These are phyloP conservation scores for Lathamus discolor DNA, from an alignment of 2,113 vertebrate genomes.

Conservation along the genomic window DNA sequence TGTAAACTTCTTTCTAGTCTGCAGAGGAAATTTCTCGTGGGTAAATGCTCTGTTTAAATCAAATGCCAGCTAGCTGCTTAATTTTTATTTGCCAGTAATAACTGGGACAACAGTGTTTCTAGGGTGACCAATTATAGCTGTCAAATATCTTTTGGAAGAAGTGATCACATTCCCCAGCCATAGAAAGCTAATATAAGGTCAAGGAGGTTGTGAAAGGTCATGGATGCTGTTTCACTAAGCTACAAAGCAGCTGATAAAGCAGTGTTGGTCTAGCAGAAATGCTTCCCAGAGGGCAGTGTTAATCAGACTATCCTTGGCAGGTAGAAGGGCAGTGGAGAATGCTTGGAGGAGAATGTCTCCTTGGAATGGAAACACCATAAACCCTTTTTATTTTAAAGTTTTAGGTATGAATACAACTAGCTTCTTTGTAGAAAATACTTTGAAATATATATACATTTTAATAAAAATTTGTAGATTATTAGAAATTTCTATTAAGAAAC, in stretches of 20 bases:
- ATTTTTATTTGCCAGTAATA: not conserved
- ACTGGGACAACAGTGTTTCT: not conserved
- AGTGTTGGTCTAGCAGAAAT: conserved; percentile 32
- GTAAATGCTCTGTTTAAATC: not conserved
- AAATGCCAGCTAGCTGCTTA: not conserved
- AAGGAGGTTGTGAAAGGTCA: not conserved
- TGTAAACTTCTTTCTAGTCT: not conserved
- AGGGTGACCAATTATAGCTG: not conserved
- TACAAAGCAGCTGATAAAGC: conserved; percentile 58
- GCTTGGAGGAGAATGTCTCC: conserved; percentile 6
- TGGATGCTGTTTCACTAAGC: conserved; percentile 16
- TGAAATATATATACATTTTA: not conserved
- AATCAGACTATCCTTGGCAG: conserved; percentile 44
- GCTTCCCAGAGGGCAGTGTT: conserved; percentile 49
- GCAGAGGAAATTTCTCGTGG: not conserved
- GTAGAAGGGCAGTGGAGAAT: not conserved
- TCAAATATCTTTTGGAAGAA: conserved; percentile 22
- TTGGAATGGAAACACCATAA: conserved; percentile 8
- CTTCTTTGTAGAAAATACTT: not conserved
- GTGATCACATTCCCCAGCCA: not conserved
- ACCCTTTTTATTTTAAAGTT: not conserved
- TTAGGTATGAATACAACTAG: not conserved
- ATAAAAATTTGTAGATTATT: not conserved
- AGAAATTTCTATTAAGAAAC: not conserved
- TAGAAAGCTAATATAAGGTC: conserved; percentile 11